Evolutionary conservation across 2,888 invertebrate species (phyloP).

Genomic region (Lasioglossum lativentre): DNA sequence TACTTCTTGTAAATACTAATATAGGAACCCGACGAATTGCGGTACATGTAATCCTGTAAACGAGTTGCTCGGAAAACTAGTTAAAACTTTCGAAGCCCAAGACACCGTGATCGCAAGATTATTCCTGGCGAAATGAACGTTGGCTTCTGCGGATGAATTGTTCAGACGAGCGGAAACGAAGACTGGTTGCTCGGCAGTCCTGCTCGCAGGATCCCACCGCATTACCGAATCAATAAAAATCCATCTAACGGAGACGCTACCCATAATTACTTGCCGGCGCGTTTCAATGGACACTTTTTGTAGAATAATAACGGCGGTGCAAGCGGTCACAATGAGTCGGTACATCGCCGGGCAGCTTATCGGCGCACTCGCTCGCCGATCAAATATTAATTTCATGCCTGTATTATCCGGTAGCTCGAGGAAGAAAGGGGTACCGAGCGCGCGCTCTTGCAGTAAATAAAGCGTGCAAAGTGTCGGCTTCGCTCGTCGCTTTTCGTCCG

Average conservation of each 20-base stretch:
- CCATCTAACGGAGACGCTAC: neutral
- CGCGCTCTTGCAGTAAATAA: slow-evolving; percentile 60
- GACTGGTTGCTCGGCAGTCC: neutral
- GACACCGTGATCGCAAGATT: neutral
- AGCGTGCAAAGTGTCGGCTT: slow-evolving; percentile 56
- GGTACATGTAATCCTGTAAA: neutral
- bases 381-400: slow-evolving; percentile 12
- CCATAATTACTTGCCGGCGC: neutral
- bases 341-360: neutral
- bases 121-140: neutral
- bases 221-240: slow-evolving; percentile 2
- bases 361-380: neutral
- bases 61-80: neutral
- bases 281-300: neutral
- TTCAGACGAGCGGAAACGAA: neutral
- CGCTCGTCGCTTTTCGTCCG: slow-evolving; percentile 57
- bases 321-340: neutral
- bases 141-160: neutral
- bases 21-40: no score
- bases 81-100: neutral
- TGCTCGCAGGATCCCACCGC: neutral
- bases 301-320: neutral
- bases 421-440: neutral
- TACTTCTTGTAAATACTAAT: no score
- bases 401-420: neutral